phyloP scores from a whole-genome alignment of 2,888 invertebrate species.

The Mactromeris polynyma region DNA sequence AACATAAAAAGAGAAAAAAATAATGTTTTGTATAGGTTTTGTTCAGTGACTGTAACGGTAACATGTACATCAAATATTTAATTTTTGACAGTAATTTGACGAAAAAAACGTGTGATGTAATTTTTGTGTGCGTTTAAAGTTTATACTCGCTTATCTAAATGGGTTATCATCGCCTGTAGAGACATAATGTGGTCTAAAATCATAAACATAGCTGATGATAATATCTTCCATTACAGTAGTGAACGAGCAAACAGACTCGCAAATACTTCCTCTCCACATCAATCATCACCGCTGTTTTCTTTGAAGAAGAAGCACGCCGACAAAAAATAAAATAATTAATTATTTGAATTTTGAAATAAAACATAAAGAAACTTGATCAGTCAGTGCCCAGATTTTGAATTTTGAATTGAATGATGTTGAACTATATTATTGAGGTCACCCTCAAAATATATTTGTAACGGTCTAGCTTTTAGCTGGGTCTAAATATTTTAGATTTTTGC shows the following conservation, averaged over 20 bases:
- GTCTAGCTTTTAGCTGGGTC: no score
- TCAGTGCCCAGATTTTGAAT: background rate
- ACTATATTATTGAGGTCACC: no score
- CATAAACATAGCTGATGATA: background rate
- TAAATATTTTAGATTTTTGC: no score
- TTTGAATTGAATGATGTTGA: no score
- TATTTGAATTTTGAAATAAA: conserved; percentile 8
- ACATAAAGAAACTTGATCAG: background rate
- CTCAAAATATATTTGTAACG: no score
- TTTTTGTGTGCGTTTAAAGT: background rate
- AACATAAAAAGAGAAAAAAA: background rate
- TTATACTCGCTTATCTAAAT: background rate
- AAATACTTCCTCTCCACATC: background rate
- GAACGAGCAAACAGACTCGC: background rate
- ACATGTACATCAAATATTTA: background rate
- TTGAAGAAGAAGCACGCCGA: background rate
- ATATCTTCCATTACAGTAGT: background rate
- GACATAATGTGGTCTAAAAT: background rate
- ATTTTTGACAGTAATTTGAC: background rate
- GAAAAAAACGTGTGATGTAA: background rate
- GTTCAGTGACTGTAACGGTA: background rate
- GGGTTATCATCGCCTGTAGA: background rate
- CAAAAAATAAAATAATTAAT: background rate
- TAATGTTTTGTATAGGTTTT: background rate
- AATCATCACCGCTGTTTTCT: background rate